Evolutionary conservation across 2,797 vertebrate species (phyloP), one percentile per base, ranked within the genome.

Genomic region (Acomys russatus): DNA sequence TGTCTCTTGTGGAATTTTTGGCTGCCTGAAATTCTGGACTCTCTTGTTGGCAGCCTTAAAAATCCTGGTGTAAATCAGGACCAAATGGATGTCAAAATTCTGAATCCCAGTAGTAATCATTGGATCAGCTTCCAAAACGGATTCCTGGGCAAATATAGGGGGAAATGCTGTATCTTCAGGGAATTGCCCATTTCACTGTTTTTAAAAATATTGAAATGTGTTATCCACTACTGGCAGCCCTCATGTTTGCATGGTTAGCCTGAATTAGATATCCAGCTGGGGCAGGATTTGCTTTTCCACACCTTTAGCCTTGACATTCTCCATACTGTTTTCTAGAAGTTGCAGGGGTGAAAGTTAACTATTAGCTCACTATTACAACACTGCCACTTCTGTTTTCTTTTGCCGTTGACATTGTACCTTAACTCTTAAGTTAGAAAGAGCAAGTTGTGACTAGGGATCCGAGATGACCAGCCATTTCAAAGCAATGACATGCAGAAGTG

Each of bases 51-150:
- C 97, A 98, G 97, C 92, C 97, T 97, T 97, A 96, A 98, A 98
- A 98, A 98, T 96, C 92, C 92, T 98, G 96, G 94, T 98, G 98
- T 98, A 98, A 99, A 98, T 98, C 98, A 98, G 93, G 97, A 98
- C 98, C 98, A 98, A 99, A 99, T 99, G 98, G 97, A 98, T 98
- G 98, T 98, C 98, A 97, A 98, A 98, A 98, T 98, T 98, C 98
- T 98, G 97, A 97, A 92, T 97, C 97, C 96, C 66, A 88, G 92
- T 96, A 97, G 98, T 98, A 98, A 98, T 98, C 97, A 93, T 97
- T 98, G 97, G 91, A 94, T 74, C 98, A 97, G 97, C 6, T n/a
- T 98, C 98, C 94, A 97, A 92, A 97, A 97, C 94, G 97, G 97
- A 98, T 98, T 98, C 96, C 96, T 98, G 70, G 88, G 91, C 90